Evolutionary conservation across 1,140 invertebrate genomes (phyloP), one percentile per base, ranked within the genome.

Genomic region (Drosophila trapezifrons): DNA sequence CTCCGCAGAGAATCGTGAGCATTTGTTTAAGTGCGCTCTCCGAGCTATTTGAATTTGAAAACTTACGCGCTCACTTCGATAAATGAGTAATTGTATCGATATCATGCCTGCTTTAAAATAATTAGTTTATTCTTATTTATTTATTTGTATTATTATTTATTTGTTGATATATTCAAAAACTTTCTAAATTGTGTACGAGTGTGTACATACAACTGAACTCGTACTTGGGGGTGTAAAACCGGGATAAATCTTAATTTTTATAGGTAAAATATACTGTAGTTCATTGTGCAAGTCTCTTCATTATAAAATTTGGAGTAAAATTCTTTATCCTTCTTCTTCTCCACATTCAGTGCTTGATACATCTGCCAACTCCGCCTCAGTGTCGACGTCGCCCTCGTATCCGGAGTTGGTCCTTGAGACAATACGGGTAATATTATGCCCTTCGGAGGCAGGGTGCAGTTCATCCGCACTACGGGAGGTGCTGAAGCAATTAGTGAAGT

Each of bases 21-120:
- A 13, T 59, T 43, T 64, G 62, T 42, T 58, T 64, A 59, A 18
- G 15, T 32, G n/a, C 40, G 29, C 62, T 64, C n/a, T 32, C 17
- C 2, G n/a, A 18, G 15, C 18, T 3, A 9, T 38, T 20, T 7
- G 8, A 51, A 27, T 51, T 60, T 9, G 12, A 17, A 51, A 38
- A 27, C 20, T 45, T 63, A 13, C 18, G 45, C 58, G 25, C 35
- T 9, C 59, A 18, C 52, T 9, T 37, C 25, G 63, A 62, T 66
- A 38, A 47, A 13, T 13, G n/a, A 32, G 9, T 13, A 54, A 17
- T 12, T 40, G 29, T 58, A 58, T 64, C 54, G 62, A 45, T 57
- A 17, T n/a, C 47, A 22, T 22, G 22, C 4, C 22, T 22, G 22
- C n/a, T 22, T 22, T 32, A 12, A 3, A 10, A 32, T 29, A 32